Evolutionary conservation across 2,797 vertebrate genomes (phyloP), one percentile per base, ranked within the genome.

Genomic region (Dermochelys coriacea): DNA sequence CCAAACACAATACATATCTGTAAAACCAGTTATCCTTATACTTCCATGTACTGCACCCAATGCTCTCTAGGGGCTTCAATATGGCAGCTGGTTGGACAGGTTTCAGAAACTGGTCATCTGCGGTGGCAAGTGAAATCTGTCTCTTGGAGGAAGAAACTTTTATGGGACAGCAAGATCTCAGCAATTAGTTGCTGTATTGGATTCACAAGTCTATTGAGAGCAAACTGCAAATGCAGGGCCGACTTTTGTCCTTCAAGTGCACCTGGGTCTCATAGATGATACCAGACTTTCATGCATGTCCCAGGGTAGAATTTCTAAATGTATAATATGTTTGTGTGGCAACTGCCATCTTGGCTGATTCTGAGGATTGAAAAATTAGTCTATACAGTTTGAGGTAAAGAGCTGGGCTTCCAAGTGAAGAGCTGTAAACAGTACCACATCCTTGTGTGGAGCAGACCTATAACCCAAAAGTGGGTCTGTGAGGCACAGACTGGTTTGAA

Each of bases 391-490:
- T 84, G 34, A 55, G 78, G 27, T 19, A 21, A 68, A 37, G 34
- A 68, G 94, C 2, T 18, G 85, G 92, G 78, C 18, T 51, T 14
- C 47, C 47, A 47, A 90, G 90, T 31, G 27, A 80, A 84, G 54
- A 86, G 41, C 1, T 68, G 25, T 34, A 41, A 71, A 64, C 82
- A 88, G 57, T 14, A 9, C 45, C 55, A 18, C 25, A 3, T 4
- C 64, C 64, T 27, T 86, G 29, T 82, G 74, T 47, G 80, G 25
- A 23, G 8, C 41, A 25, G 89, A 85, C 0, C 0, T 1, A 85
- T 82, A 51, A 93, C 68, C 57, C 34, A 80, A 85, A 87, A 89
- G 16, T 71, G 4, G 5, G 27, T 92, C 95, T 64, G 61, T 88
- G 55, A 86, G 57, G 86, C 49, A 23, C 47, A 34, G 9, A 75